A percentile compares a stretch with the other conserved stretches of the same genome.
Evolutionary conservation across 2,888 invertebrate genomes (phyloP).

Genomic region (Epistrophella euchroma): DNA sequence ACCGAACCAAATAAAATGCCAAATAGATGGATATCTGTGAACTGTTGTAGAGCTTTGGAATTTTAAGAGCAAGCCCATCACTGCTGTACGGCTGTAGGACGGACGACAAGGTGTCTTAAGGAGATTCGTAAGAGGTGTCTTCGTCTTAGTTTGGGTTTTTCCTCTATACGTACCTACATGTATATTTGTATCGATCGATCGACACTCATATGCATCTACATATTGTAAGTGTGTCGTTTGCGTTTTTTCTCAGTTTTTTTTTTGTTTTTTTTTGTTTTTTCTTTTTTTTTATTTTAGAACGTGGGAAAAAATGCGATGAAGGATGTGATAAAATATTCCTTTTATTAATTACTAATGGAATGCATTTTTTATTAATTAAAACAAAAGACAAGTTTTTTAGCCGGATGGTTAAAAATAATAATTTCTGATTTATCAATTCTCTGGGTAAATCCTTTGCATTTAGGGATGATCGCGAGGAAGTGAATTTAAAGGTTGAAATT

Average conservation of each 20-base stretch:
- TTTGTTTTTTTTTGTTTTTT: background rate
- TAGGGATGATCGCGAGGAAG: too few relatives aligned
- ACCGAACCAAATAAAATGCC: constrained; percentile 75
- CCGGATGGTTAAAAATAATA: too few relatives aligned
- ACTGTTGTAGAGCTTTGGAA: constrained; percentile 57
- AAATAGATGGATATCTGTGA: constrained; percentile 75
- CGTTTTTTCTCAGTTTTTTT: constrained; percentile 24
- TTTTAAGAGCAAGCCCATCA: constrained; percentile 70
- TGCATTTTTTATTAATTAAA: background rate
- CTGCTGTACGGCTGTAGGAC: constrained; percentile 14
- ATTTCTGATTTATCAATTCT: too few relatives aligned
- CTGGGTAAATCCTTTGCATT: too few relatives aligned
- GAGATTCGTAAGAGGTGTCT: constrained; percentile 31
- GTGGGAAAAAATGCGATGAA: constrained; percentile 64
- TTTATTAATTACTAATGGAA: constrained; percentile 65
- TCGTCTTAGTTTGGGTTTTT: constrained; percentile 27
- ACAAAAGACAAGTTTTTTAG: too few relatives aligned
- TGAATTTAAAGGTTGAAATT: too few relatives aligned
- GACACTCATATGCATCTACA: constrained; percentile 5
- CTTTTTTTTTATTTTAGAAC: constrained; percentile 31
- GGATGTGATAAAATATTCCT: constrained; percentile 56
- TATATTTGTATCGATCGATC: background rate
- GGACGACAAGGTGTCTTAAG: constrained; percentile 40
- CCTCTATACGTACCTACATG: too few relatives aligned
- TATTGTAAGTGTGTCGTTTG: constrained; percentile 53